Evolutionary conservation across 2,113 vertebrate species (phyloP).

Genomic region (Felis chaus): DNA sequence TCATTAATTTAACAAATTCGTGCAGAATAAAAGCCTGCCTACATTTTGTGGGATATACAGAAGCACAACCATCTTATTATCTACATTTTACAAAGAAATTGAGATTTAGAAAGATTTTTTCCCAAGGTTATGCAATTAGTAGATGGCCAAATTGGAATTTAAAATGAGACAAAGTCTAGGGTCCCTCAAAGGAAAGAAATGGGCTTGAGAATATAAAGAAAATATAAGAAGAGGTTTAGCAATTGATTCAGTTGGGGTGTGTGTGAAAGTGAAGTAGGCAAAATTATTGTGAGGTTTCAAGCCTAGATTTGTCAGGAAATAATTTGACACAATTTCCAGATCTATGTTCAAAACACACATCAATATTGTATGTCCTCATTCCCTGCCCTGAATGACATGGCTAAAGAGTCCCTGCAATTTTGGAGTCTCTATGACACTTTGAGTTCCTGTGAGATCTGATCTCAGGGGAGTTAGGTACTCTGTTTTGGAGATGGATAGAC

Average conservation of each 20-base stretch:
- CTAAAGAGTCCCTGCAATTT: no score
- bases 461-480: no score
- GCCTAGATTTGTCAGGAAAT: background rate
- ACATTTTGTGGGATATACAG: background rate
- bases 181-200: background rate
- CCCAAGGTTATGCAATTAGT: background rate
- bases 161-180: background rate
- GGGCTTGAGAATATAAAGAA: background rate
- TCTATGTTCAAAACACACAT: background rate
- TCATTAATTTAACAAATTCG: background rate
- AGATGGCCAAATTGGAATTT: background rate
- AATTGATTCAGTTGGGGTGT: background rate
- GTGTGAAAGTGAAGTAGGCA: background rate
- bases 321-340: background rate
- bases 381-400: no score
- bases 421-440: no score
- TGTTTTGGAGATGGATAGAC: no score
- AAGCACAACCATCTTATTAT: background rate
- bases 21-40: background rate
- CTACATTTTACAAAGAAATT: no score
- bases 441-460: no score
- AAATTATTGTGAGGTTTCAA: background rate
- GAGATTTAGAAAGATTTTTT: background rate
- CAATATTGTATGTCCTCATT: background rate
- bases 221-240: background rate